A percentile compares a stretch with the other conserved stretches of the same genome.
Evolutionary conservation across 2,113 vertebrate species (phyloP).

Genomic region (Echinops telfairi): DNA sequence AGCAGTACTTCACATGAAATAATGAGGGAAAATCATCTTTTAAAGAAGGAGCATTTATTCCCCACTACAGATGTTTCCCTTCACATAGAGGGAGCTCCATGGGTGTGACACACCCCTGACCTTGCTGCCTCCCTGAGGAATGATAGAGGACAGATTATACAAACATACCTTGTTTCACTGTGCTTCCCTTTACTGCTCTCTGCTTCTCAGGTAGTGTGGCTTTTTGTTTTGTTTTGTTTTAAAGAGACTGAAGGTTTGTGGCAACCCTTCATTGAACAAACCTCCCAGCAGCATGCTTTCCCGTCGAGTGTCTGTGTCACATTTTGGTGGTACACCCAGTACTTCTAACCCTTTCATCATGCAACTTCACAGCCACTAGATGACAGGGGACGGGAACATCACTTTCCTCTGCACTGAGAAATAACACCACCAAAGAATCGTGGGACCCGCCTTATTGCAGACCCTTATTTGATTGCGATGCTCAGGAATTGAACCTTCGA

Average conservation of each 20-base stretch:
- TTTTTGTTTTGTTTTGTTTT: background rate
- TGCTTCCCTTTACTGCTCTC: background rate
- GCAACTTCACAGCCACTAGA: background rate
- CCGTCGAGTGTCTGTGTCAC: background rate
- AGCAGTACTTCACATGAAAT: background rate
- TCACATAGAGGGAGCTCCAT: background rate
- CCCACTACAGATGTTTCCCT: background rate
- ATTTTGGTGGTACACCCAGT: background rate
- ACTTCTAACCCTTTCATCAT: background rate
- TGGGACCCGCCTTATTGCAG: background rate
- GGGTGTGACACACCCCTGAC: background rate
- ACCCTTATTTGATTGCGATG: background rate
- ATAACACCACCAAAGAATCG: no score
- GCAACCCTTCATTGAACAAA: background rate
- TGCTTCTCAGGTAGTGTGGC: no score
- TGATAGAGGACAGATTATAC: background rate
- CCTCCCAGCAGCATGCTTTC: background rate
- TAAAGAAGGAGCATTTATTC: background rate
- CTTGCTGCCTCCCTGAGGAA: background rate
- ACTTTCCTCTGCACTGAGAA: no score
- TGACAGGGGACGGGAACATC: background rate
- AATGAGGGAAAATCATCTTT: background rate
- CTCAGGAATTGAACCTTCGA: background rate
- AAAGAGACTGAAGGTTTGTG: background rate
- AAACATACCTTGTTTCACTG: background rate